Conservation (phyloP, 1,140 invertebrate species). For the Drosophila rufa region DNA sequence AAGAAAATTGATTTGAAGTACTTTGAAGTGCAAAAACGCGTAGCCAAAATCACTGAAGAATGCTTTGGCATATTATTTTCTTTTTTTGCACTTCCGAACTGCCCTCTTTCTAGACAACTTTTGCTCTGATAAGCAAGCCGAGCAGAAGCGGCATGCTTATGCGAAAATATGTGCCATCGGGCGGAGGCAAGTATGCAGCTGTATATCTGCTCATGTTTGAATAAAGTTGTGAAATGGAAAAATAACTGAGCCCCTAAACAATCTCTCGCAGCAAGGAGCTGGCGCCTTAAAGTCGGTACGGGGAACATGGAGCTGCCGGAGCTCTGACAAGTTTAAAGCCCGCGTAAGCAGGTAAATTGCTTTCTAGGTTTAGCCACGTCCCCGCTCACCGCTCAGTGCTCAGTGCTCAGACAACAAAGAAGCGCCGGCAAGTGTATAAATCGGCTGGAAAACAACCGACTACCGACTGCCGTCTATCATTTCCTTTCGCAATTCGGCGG, state of each 20-base stretch:
- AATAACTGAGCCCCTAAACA: conserved; percentile 22
- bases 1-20: conserved; percentile 83
- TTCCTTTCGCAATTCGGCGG: conserved; percentile 69
- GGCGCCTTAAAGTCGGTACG: conserved; percentile 9
- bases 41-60: conserved; percentile 81
- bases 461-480: conserved; percentile 77
- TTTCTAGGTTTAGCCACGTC: conserved; percentile 55
- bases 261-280: neutral
- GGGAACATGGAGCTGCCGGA: neutral
- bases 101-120: conserved; percentile 51
- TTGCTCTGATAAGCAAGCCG: conserved; percentile 78
- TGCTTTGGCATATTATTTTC: conserved; percentile 81
- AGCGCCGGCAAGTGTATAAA: conserved; percentile 70
- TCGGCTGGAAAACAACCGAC: conserved; percentile 78
- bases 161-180: conserved; percentile 20
- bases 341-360: conserved; percentile 54
- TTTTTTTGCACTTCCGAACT: conserved; percentile 24
- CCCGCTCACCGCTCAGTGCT: neutral
- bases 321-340: conserved; percentile 35
- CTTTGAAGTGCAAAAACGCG: conserved; percentile 83
- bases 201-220: conserved; percentile 63
- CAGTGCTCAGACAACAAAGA: conserved; percentile 70
- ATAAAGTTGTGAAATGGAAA: conserved; percentile 57
- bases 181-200: conserved; percentile 29
- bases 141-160: conserved; percentile 67